Base-by-base conservation (phyloP, 2,888 invertebrate species). In the Chrysolina oricalcia region DNA sequence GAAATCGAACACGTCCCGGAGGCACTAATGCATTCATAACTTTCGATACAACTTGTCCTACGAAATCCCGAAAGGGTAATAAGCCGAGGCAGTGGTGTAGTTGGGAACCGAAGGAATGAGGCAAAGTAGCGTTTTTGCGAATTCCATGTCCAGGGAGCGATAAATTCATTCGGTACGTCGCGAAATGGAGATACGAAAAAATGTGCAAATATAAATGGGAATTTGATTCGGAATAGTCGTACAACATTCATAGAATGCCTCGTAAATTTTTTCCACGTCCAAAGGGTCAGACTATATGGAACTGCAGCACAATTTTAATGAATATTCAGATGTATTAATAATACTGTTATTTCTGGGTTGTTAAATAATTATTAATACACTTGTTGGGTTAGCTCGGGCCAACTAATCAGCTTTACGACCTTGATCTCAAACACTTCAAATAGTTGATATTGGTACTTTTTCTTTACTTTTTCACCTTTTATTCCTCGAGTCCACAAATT, bases 11-110 rank as follows among this genome's bases (percentile, higher is more conserved):
- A 82, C 81, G 82, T 82, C 82, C 82, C 78, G 74, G 68, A 81
- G 81, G 81, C 80, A 78, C 81, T 84, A 85, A 85, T 85, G 84
- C 84, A 85, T 85, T 84, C 85, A 85, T 85, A 85, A 84, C 84
- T 84, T 85, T 83, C 82, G 81, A 84, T 85, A 83, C 80, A 81
- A 81, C 81, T 79, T 83, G 82, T 83, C 82, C 81, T 80, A 77
- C 73, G 73, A 78, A 78, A 82, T 82, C 81, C 80, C 80, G 78
- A 59, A 59, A 59, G 59, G 59, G 59, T 59, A 59, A 59, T 59
- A 59, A 59, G 59, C 59, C 59, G 35, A 27, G 27, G 15, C 59
- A 59, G 59, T 59, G 59, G 59, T 35, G 59, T 35, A 27, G 59
- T 27, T 27, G 27, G 35, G n/a, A 59, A 35, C 35, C 27, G 1